A percentile compares a stretch with the other conserved stretches of the same genome.
These are phyloP conservation scores for Drosophila nigrodunni DNA, from an alignment of 1,140 invertebrate species.

Conservation along the genomic window DNA sequence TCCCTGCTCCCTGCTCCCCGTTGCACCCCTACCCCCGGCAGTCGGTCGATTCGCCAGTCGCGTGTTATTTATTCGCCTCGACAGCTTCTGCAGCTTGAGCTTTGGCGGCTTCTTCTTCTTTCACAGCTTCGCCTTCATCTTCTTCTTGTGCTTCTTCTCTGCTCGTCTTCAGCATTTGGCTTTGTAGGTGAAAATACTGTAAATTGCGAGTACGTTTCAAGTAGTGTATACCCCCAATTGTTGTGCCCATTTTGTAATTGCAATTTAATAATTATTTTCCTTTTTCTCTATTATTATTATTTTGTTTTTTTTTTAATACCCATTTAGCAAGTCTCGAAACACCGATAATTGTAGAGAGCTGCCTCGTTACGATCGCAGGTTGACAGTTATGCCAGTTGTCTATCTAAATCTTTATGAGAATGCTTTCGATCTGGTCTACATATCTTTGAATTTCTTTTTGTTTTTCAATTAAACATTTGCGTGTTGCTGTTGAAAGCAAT, in stretches of 20 bases:
- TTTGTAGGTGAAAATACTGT: conserved; percentile 79
- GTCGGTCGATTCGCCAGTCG: conserved; percentile 27
- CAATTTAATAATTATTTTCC: conserved; percentile 71
- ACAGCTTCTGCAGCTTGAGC: conserved; percentile 26
- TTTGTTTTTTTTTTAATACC: conserved; percentile 43
- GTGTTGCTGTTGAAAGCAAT: conserved; percentile 58
- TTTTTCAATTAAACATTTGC: conserved; percentile 74
- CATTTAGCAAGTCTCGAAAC: conserved; percentile 16
- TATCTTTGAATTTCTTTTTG: conserved; percentile 14
- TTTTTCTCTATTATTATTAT: background rate
- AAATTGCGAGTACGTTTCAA: conserved; percentile 39
- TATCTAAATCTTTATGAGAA: conserved; percentile 14
- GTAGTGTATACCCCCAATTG: conserved; percentile 40
- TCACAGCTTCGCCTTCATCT: conserved; percentile 13
- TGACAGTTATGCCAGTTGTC: conserved; percentile 36
- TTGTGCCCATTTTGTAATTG: conserved; percentile 46
- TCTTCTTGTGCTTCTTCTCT: background rate
- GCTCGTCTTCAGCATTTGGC: conserved; percentile 25
- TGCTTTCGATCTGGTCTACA: conserved; percentile 2
- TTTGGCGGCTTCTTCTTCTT: conserved; percentile 36
- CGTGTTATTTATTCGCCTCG: conserved; percentile 37
- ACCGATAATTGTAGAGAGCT: conserved; percentile 35
- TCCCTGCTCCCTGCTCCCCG: background rate
- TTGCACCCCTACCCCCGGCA: background rate
- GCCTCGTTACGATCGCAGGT: conserved; percentile 23